Evolutionary conservation across 2,113 vertebrate species (phyloP), one percentile per base, ranked within the genome.

Genomic region (Chaenocephalus aceratus): DNA sequence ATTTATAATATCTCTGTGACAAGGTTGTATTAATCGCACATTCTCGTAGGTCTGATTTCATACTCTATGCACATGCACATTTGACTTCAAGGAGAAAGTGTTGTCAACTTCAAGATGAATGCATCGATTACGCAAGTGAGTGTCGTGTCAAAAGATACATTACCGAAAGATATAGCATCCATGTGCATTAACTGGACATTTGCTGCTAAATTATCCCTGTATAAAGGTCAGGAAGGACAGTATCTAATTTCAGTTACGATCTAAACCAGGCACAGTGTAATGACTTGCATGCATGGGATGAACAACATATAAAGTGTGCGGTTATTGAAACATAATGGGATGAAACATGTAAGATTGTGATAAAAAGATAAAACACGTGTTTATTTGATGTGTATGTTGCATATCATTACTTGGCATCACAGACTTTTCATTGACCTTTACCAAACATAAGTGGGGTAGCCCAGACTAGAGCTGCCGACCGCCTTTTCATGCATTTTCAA

Each of bases 401-500:
- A 64, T 30, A 18, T 1, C 23, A 48, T 67, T 15, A 65, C 30
- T 76, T 54, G 52, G 23, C 34, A 52, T 16, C 26, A 7, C 41
- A 48, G 72, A 12, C 52, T 68, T 83, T 71, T 59, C 65, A 75
- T 5, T 77, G 71, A 88, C 76, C 81, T 63, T n/a, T 54, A 58
- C 75, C 52, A 69, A 73, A 88, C 53, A 69, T 64, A 77, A 11
- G 30, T 36, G 26, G 15, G 53, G 26, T 26, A 71, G 57, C n/a
- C 67, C 80, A 82, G 75, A 73, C 69, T 34, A 77, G 30, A 72
- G 26, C 62, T 72, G 71, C 46, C 13, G 11, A 56, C 53, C 2
- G 49, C 51, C 41, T 83, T 62, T 80, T 86, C 81, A 82, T 88
- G 79, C 80, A 83, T 90, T 87, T 82, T 82, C 69, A 82, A 80